These are phyloP conservation scores for Arion vulgaris DNA, from an alignment of 1,140 invertebrate genomes.

Conservation along the genomic window DNA sequence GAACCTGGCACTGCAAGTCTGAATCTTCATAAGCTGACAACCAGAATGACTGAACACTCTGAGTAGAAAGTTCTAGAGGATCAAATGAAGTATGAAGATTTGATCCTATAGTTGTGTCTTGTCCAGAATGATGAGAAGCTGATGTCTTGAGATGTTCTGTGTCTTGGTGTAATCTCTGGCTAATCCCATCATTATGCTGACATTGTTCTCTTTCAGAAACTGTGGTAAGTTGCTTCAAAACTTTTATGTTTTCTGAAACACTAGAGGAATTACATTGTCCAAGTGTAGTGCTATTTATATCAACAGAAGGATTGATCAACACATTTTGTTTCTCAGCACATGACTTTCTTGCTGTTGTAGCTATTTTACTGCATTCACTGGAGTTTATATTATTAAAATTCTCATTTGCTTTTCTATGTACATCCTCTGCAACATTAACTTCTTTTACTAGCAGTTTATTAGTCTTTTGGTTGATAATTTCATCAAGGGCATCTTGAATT, in stretches of 20 bases:
- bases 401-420: not conserved
- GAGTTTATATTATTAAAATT: not conserved
- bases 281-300: not conserved
- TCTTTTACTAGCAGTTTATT: not conserved
- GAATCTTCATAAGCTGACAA: conserved; percentile 4
- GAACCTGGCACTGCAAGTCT: not conserved
- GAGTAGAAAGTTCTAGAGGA: not conserved
- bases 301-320: not conserved
- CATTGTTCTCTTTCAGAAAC: not conserved
- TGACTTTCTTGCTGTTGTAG: too few relatives aligned
- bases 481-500: not conserved
- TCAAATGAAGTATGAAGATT: too few relatives aligned
- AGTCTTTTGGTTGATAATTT: not conserved
- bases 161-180: not conserved
- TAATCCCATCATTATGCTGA: too few relatives aligned
- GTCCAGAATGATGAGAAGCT: too few relatives aligned
- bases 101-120: too few relatives aligned
- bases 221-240: not conserved
- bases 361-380: not conserved
- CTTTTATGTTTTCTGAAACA: not conserved
- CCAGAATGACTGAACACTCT: not conserved
- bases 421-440: not conserved
- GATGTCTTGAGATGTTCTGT: not conserved
- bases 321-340: not conserved
- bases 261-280: too few relatives aligned